These are phyloP conservation scores for Seladonia tumulorum DNA, from an alignment of 2,888 invertebrate species.

Conservation along the genomic window DNA sequence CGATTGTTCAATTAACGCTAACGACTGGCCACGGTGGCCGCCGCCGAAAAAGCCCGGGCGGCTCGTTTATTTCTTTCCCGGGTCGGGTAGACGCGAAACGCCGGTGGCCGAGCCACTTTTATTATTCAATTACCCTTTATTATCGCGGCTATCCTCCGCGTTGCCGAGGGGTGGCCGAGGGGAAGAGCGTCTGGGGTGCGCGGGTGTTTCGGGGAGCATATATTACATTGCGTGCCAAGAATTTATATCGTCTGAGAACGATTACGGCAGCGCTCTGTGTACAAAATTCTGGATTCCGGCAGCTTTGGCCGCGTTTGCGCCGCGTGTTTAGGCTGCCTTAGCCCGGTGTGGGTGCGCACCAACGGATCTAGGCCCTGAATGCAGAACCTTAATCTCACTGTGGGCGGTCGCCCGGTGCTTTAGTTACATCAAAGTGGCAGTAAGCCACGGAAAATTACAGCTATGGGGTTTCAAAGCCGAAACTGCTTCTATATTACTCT, in stretches of 20 bases:
- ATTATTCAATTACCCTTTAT: conserved; percentile 55
- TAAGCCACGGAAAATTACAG: conserved; percentile 77
- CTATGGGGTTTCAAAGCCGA: conserved; percentile 74
- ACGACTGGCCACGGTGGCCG: background rate
- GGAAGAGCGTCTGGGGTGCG: background rate
- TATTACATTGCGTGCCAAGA: conserved; percentile 44
- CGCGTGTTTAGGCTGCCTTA: conserved; percentile 52
- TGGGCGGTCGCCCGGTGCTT: conserved; percentile 61
- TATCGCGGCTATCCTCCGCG: conserved; percentile 43
- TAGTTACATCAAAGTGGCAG: conserved; percentile 74
- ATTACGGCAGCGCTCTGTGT: conserved; percentile 48
- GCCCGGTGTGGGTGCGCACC: background rate
- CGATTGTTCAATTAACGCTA: conserved; percentile 16
- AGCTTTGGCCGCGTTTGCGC: conserved; percentile 57
- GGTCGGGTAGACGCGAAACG: background rate
- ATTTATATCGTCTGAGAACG: conserved; percentile 53
- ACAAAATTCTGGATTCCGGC: conserved; percentile 60
- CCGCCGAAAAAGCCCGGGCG: background rate
- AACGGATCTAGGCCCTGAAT: conserved; percentile 45
- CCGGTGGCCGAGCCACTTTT: conserved; percentile 17
- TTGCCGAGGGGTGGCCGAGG: background rate
- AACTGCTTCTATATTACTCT: conserved; percentile 72
- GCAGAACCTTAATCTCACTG: conserved; percentile 69
- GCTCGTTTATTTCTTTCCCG: background rate
- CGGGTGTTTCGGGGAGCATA: background rate